phyloP scores from a whole-genome alignment of 1,140 invertebrate species.

The Drosophila paulistorum region DNA sequence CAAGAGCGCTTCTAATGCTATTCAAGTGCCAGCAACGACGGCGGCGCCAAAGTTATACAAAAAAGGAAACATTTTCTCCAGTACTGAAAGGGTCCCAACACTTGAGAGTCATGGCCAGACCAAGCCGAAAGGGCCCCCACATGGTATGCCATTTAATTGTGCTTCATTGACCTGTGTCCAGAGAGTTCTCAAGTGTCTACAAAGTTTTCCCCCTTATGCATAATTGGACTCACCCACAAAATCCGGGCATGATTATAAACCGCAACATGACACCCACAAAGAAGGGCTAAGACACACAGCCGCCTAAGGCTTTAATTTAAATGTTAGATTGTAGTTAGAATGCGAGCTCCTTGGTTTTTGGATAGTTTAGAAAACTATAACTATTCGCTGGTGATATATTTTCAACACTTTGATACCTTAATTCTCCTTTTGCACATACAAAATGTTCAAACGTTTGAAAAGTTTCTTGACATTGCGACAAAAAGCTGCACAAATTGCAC shows the following conservation, averaged over 20 bases:
- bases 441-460: conserved; percentile 25
- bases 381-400: conserved; percentile 37
- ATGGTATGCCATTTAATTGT: conserved; percentile 61
- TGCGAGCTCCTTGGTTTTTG: too few species aligned
- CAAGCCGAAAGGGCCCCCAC: neutral
- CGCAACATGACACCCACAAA: conserved; percentile 11
- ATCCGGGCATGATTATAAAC: conserved; percentile 6
- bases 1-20: conserved; percentile 29
- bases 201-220: conserved; percentile 50
- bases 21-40: neutral
- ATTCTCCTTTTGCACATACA: conserved; percentile 15
- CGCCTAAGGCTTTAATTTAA: neutral
- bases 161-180: conserved; percentile 61
- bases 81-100: conserved; percentile 5
- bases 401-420: conserved; percentile 46
- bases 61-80: conserved; percentile 10
- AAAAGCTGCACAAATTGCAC: conserved; percentile 51
- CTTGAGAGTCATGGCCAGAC: conserved; percentile 32
- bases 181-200: conserved; percentile 60
- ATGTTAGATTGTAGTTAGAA: neutral
- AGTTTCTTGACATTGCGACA: conserved; percentile 67
- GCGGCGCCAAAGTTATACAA: conserved; percentile 54
- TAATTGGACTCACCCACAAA: conserved; percentile 46
- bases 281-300: neutral
- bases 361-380: neutral